phyloP scores from a whole-genome alignment of 2,888 invertebrate species.

The Cepaea hortensis region DNA sequence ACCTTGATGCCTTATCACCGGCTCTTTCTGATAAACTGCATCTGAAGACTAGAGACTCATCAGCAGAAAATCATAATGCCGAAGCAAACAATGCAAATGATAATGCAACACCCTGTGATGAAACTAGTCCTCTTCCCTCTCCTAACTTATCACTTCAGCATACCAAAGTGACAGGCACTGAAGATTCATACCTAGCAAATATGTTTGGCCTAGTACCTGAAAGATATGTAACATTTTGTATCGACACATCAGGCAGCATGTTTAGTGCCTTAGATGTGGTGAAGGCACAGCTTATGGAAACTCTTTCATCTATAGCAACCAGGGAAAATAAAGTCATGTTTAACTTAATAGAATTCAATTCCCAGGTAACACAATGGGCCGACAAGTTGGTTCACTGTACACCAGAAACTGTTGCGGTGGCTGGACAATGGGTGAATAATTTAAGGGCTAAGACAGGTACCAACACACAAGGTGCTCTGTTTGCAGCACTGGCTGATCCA shows the following conservation, averaged over 20 bases:
- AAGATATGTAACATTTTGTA: conserved; percentile 73
- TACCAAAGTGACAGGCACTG: background rate
- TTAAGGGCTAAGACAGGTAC: conserved; percentile 74
- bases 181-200: conserved; percentile 58
- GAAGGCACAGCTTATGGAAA: conserved; percentile 73
- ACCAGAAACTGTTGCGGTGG: conserved; percentile 73
- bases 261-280: conserved; percentile 71
- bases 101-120: background rate
- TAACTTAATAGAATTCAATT: conserved; percentile 75
- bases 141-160: background rate
- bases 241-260: conserved; percentile 77
- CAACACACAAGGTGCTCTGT: conserved; percentile 73
- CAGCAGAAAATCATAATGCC: background rate
- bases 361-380: conserved; percentile 74
- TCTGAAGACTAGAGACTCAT: background rate
- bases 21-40: background rate
- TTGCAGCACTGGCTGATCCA: conserved; percentile 71
- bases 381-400: conserved; percentile 74
- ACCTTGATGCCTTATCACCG: background rate
- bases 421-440: conserved; percentile 72
- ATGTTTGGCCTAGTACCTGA: conserved; percentile 72
- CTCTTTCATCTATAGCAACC: conserved; percentile 65
- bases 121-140: background rate
- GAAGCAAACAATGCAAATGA: background rate
- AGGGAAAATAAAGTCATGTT: conserved; percentile 65